Evolutionary conservation across 2,888 invertebrate species (phyloP), one percentile per base, ranked within the genome.

Genomic region (Coremacera marginata): DNA sequence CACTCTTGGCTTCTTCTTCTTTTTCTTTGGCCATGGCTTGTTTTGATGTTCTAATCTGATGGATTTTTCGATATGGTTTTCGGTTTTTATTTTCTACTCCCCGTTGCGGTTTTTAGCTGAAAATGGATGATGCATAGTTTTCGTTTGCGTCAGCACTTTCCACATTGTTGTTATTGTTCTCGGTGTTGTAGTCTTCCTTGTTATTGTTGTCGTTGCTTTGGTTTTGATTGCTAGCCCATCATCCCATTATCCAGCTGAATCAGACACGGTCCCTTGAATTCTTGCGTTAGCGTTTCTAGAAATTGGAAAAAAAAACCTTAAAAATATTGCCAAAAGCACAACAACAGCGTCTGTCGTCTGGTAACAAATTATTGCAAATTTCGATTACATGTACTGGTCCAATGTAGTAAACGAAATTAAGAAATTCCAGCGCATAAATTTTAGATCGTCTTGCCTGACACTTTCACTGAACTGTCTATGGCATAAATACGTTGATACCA

Each of bases 1-100:
- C 9, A 44, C 14, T 16, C 14, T 44, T 68, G 22, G 27, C 70
- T 65, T 34, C 37, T 34, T n/a, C 19, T n/a, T 2, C 51, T 19
- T 27, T 27, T 34, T 62, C 7, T 22, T 51, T 51, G 34, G 37
- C 52, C 8, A 70, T 52, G 37, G 65, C 60, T 77, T 73, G 65
- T 70, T 74, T 77, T 76, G 79, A 77, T 76, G 73, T 77, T 37
- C 65, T 77, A 79, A 79, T 79, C 77, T 77, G 79, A 77, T 79
- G 76, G 76, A 77, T 79, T 63, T 72, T 77, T 77, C 77, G 79
- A 70, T 77, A 77, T 73, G 77, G 67, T 76, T 70, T 74, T 57
- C 67, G 19, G 3, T 49, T 62, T n/a, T 11, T 19, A 19, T 65
- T 19, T 34, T 16, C 4, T 14, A 5, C 34, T 70, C 19, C 67